phyloP scores from a whole-genome alignment of 2,888 invertebrate genomes.

The Synanthedon vespiformis region DNA sequence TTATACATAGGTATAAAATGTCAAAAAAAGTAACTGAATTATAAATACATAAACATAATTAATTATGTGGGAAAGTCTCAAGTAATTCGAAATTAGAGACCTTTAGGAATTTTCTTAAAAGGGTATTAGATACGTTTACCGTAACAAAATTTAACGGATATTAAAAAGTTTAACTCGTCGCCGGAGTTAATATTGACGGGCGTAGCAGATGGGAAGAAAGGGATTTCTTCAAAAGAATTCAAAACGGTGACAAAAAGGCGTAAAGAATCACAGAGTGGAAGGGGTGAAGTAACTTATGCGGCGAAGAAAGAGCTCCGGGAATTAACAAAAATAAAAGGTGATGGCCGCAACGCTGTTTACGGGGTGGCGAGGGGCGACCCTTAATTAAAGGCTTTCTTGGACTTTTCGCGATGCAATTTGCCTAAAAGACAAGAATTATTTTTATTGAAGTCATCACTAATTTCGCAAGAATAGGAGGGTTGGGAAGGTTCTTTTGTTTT shows the following conservation, averaged over 20 bases:
- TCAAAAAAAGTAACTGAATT: too few species aligned
- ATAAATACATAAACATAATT: too few species aligned
- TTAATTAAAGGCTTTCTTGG: slow-evolving; percentile 70
- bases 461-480: slow-evolving; percentile 50
- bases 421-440: slow-evolving; percentile 71
- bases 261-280: slow-evolving; percentile 59
- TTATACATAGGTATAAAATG: too few species aligned
- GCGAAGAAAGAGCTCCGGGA: slow-evolving; percentile 61
- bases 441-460: slow-evolving; percentile 72
- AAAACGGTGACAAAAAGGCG: slow-evolving; percentile 70
- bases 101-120: background rate
- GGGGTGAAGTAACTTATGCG: slow-evolving; percentile 69
- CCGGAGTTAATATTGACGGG: slow-evolving; percentile 71
- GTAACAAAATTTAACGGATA: slow-evolving; percentile 70
- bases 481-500: slow-evolving; percentile 45
- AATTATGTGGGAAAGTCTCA: too few species aligned
- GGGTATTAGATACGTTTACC: slow-evolving; percentile 40
- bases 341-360: slow-evolving; percentile 62
- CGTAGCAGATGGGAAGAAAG: slow-evolving; percentile 65
- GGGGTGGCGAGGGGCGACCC: slow-evolving; percentile 54
- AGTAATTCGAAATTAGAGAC: too few species aligned
- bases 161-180: slow-evolving; percentile 67
- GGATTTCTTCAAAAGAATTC: slow-evolving; percentile 68
- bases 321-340: slow-evolving; percentile 72
- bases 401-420: slow-evolving; percentile 71